Percentiles rank a stretch among this genome's conserved stretches.
Conservation (phyloP, 2,888 invertebrate species). For the Deilephila elpenor region DNA sequence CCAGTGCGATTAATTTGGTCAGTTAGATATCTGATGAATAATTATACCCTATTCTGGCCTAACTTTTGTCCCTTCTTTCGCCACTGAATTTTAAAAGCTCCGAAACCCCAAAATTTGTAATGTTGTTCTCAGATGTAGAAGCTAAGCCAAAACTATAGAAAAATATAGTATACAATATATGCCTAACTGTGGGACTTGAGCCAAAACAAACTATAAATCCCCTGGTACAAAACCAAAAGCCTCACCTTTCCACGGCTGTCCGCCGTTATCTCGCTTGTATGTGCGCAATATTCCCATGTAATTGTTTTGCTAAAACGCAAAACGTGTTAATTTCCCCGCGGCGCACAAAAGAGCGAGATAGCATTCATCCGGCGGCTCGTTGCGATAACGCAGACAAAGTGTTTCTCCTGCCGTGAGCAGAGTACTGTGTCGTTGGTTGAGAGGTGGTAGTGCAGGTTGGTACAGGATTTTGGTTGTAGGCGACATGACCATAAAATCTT, state of each 20-base stretch:
- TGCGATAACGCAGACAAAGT: conserved; percentile 42
- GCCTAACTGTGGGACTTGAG: no score
- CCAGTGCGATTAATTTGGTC: no score
- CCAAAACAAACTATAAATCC: no score
- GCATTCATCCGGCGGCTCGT: conserved; percentile 36
- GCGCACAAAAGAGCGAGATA: conserved; percentile 40
- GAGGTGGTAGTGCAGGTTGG: neutral
- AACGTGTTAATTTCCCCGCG: conserved; percentile 41
- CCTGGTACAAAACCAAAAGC: neutral
- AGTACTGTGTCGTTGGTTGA: neutral
- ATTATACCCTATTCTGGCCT: no score
- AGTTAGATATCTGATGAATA: no score
- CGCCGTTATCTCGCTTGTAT: conserved; percentile 20
- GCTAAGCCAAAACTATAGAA: no score
- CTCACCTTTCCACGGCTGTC: neutral
- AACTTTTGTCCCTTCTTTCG: no score
- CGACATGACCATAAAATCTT: no score
- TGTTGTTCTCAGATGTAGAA: no score
- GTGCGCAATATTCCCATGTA: conserved; percentile 30
- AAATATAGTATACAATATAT: no score
- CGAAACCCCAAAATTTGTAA: no score
- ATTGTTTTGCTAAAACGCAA: conserved; percentile 41
- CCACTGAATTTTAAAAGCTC: no score
- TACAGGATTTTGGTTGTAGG: neutral
- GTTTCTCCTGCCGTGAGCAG: conserved; percentile 34